Evolutionary conservation across 2,888 invertebrate genomes (phyloP).

Genomic region (Malachius bipustulatus): DNA sequence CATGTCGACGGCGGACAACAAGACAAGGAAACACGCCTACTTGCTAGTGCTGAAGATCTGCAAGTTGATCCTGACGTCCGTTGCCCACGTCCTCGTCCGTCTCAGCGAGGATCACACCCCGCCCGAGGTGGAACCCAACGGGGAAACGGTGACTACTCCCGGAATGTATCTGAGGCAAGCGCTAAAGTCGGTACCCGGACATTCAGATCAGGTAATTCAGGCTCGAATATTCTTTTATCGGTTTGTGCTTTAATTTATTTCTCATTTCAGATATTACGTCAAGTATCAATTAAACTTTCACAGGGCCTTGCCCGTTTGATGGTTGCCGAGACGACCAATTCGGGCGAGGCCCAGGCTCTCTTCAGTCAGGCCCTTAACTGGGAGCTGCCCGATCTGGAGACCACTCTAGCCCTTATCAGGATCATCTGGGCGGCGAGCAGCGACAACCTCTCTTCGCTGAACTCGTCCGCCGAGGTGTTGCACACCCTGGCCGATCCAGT

Average conservation of each 20-base stretch:
- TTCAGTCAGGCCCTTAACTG: conserved; percentile 52
- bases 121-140: conserved; percentile 30
- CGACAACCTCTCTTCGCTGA: conserved; percentile 49
- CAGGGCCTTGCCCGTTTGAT: conserved; percentile 61
- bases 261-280: conserved; percentile 45
- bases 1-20: conserved; percentile 64
- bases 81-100: conserved; percentile 64
- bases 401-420: conserved; percentile 61
- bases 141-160: conserved; percentile 33
- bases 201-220: conserved; percentile 68
- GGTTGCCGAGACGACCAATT: conserved; percentile 30
- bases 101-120: conserved; percentile 36
- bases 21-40: conserved; percentile 60
- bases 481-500: conserved; percentile 52
- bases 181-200: conserved; percentile 70
- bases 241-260: conserved; percentile 2
- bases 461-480: conserved; percentile 47
- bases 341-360: conserved; percentile 33
- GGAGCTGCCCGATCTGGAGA: conserved; percentile 60
- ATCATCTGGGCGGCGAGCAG: conserved; percentile 70
- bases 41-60: conserved; percentile 77
- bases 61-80: conserved; percentile 77
- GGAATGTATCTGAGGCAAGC: conserved; percentile 63
- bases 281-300: conserved; percentile 72
- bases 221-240: too few species aligned